A percentile compares a stretch with the other conserved stretches of the same genome.
Conservation (phyloP, 2,113 vertebrate species). For the Pseudorhombus dupliciocellatus region DNA sequence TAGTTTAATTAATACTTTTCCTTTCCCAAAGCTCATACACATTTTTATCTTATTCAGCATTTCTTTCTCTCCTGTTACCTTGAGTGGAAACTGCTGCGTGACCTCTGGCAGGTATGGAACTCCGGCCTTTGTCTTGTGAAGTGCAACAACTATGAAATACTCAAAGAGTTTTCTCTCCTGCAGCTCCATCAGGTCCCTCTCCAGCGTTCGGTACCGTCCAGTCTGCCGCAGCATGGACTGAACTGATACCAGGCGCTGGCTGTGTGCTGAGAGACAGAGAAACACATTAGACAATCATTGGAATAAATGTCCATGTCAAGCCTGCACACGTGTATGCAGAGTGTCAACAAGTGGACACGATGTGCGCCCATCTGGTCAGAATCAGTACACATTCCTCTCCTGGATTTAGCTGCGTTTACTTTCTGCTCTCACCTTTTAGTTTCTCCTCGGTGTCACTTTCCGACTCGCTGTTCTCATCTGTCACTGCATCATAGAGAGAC, state of each 20-base stretch:
- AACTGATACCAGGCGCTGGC: conserved; percentile 91
- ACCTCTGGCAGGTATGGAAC: conserved; percentile 91
- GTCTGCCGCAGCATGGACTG: conserved; percentile 92
- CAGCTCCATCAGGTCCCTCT: conserved; percentile 88
- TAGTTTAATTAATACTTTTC: too few relatives aligned
- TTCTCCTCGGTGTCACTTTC: conserved; percentile 98
- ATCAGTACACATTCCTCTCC: too few relatives aligned
- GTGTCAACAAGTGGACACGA: too few relatives aligned
- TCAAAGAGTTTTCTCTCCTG: conserved; percentile 95
- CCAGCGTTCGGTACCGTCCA: conserved; percentile 84
- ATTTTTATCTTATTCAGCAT: background rate
- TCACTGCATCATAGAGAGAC: conserved; percentile 79
- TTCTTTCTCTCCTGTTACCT: conserved; percentile 78
- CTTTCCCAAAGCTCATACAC: too few relatives aligned
- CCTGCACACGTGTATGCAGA: too few relatives aligned
- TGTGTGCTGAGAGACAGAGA: conserved; percentile 85
- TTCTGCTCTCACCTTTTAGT: conserved; percentile 86
- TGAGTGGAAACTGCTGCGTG: conserved; percentile 95
- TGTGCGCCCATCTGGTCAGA: background rate
- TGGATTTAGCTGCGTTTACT: background rate
- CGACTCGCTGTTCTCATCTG: conserved; percentile 96
- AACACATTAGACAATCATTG: conserved; percentile 4
- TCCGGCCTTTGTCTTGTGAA: conserved; percentile 92
- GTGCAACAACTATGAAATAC: conserved; percentile 93
- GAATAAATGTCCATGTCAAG: background rate